These are phyloP conservation scores for Stichopus chloronotus DNA, from an alignment of 35 echinoderm and acorn worm species.

Conservation along the genomic window DNA sequence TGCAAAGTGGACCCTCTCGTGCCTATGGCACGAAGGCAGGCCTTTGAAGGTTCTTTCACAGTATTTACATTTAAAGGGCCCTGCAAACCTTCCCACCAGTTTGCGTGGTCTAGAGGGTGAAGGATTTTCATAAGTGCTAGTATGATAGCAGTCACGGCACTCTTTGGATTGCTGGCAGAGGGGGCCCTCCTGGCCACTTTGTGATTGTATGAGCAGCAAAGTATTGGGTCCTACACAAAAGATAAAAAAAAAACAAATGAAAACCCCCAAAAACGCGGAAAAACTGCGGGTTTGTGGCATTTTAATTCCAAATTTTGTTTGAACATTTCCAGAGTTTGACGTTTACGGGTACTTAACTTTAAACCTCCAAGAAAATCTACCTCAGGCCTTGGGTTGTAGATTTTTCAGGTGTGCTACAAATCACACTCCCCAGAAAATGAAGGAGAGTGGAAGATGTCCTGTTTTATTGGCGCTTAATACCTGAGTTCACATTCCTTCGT, in stretches of 20 bases:
- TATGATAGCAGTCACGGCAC: background rate
- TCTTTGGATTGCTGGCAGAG: background rate
- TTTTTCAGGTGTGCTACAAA: no score
- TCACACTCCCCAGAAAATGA: no score
- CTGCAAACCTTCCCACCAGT: background rate
- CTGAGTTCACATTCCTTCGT: no score
- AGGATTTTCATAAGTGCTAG: background rate
- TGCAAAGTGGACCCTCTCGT: background rate
- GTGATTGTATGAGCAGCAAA: background rate
- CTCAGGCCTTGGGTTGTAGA: no score
- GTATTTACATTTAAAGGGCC: background rate
- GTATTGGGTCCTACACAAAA: background rate
- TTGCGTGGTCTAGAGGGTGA: background rate
- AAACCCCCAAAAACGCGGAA: no score
- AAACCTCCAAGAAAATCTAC: no score
- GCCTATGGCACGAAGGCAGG: background rate
- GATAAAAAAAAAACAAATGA: background rate
- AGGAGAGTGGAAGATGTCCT: no score
- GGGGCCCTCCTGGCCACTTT: background rate
- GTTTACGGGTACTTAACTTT: no score
- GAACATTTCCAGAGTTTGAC: no score
- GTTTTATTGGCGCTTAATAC: no score
- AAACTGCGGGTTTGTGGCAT: no score
- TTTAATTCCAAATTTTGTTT: no score
- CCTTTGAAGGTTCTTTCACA: background rate